Percentiles rank a stretch among this genome's conserved stretches.
These are phyloP conservation scores for Capromys pilorides DNA, from an alignment of 2,797 vertebrate genomes.

Conservation along the genomic window DNA sequence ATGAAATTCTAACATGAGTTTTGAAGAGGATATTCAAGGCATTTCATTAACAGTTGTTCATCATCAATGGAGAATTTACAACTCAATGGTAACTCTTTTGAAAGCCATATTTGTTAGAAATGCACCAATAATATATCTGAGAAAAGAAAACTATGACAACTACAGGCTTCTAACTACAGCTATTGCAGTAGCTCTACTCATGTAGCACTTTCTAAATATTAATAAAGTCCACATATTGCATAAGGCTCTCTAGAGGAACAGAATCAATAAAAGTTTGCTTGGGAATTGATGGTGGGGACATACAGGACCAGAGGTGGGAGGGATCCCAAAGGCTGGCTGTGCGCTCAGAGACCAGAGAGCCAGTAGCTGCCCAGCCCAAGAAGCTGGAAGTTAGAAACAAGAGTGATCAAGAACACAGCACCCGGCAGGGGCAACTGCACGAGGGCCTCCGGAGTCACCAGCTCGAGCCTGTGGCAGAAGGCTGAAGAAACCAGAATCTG, in stretches of 20 bases:
- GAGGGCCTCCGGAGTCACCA: neutral
- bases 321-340: neutral
- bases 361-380: neutral
- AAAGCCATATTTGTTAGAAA: neutral
- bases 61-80: neutral
- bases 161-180: neutral
- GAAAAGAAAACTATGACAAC: neutral
- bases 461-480: neutral
- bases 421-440: neutral
- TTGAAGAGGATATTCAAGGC: neutral
- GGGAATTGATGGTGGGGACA: neutral
- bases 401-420: neutral
- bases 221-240: neutral
- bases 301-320: neutral
- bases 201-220: conserved; percentile 18
- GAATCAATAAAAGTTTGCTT: neutral
- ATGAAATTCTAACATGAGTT: neutral
- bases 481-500: neutral
- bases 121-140: neutral
- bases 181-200: neutral
- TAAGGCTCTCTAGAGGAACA: neutral
- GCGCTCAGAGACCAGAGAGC: neutral
- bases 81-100: neutral
- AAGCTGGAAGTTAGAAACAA: neutral
- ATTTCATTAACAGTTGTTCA: neutral